Evolutionary conservation across 1,140 invertebrate species (phyloP), one percentile per base, ranked within the genome.

Genomic region (Elysia chlorotica): DNA sequence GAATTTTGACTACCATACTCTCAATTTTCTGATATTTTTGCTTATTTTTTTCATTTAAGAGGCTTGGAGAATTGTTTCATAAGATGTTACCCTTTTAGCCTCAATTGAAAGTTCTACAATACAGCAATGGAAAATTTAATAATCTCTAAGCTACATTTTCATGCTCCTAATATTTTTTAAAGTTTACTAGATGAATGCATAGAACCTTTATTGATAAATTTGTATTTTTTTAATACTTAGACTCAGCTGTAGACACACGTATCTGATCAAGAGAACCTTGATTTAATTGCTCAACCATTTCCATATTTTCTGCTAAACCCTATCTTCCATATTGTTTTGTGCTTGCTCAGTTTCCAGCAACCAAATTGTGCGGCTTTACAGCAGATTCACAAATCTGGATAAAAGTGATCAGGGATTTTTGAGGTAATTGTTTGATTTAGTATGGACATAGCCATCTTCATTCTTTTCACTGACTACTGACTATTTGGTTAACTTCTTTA

Each of bases 341-440:
- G 41, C n/a, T n/a, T 48, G n/a, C 17, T 2, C 83, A 98, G 96
- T 99, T 89, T 97, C 96, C 35, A 93, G 95, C 33, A 98, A 97
- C 86, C 98, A 99, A 91, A 99, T 99, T 78, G 96, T 99, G 87
- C 90, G 98, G 2, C 88, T 99, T 2, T 99, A 99, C 88, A 98
- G 96, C 72, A 91, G 98, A 74, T 99, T 99, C 84, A 98, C 97
- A 6, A 96, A 95, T 76, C 89, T 99, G 78, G 97, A 99, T 87
- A 94, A 98, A 83, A 94, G 94, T 74, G 95, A 96, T 83, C 97
- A 95, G 87, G 96, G 97, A 2, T 96, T 95, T n/a, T 89, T 99
- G 2, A 95, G 87, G 88, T 89, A 82, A 71, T 14, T n/a, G 35
- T 14, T 35, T 63, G 56, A 68, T 28, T 0, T 30, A 37, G n/a